Percentiles rank a stretch among this genome's conserved stretches.
These are phyloP conservation scores for Mesoclemmys tuberculata DNA, from an alignment of 2,113 vertebrate species.

Conservation along the genomic window DNA sequence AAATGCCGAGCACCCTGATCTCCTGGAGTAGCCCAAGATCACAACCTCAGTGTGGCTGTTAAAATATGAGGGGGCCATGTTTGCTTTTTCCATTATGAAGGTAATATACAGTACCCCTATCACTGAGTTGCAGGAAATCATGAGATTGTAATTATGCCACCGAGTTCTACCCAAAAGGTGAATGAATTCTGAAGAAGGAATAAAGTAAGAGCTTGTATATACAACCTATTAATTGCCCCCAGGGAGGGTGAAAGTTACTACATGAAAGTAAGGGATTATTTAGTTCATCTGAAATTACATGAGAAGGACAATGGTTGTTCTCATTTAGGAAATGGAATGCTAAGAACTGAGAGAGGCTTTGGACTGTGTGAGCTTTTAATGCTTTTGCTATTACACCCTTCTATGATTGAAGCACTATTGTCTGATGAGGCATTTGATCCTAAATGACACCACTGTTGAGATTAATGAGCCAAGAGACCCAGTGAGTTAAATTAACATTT, in stretches of 20 bases:
- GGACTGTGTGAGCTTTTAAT: constrained; percentile 4
- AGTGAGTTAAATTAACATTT: constrained; percentile 66
- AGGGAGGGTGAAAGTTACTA: not conserved
- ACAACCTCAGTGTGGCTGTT: not conserved
- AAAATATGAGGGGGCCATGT: not conserved
- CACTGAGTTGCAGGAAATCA: not conserved
- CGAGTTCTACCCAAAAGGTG: not conserved
- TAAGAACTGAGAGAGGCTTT: constrained; percentile 5
- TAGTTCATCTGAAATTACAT: constrained; percentile 10
- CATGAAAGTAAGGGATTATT: not conserved
- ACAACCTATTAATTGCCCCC: not conserved
- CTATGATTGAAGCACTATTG: constrained; percentile 56
- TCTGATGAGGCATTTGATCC: constrained; percentile 67
- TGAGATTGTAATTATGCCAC: not conserved
- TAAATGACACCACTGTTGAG: constrained; percentile 46
- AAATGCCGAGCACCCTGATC: not conserved
- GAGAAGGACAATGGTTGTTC: constrained; percentile 13
- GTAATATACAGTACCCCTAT: not conserved
- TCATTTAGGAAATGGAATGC: constrained; percentile 33
- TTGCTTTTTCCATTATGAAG: not conserved
- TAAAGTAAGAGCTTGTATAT: not conserved
- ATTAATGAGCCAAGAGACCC: constrained; percentile 62
- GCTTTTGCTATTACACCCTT: not conserved
- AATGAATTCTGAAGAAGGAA: not conserved
- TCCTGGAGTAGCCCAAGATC: not conserved